Conservation (phyloP, 1,140 invertebrate species). For the Rhopalosiphum maidis region DNA sequence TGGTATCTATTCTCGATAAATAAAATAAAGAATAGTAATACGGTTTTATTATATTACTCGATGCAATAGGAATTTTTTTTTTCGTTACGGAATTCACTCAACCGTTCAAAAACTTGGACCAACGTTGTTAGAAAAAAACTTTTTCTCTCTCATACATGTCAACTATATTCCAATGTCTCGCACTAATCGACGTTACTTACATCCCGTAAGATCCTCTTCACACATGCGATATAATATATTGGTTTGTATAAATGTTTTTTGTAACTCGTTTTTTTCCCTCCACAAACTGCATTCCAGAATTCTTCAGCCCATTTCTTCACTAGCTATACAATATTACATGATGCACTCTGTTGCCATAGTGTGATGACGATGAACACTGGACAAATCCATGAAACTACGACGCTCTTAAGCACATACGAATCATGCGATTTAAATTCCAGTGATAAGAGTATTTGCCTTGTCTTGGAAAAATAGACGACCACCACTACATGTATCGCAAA, state of each 20-base stretch:
- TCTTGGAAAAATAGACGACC: background rate
- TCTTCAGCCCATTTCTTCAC: background rate
- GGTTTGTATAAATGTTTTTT: slow-evolving; percentile 37
- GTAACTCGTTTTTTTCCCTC: slow-evolving; percentile 29
- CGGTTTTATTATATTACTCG: slow-evolving; percentile 21
- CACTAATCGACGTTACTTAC: slow-evolving; percentile 30
- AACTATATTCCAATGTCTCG: background rate
- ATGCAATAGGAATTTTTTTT: background rate
- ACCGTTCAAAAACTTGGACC: slow-evolving; percentile 9
- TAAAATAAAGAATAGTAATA: background rate
- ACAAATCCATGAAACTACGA: slow-evolving; percentile 32
- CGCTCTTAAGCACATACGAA: background rate
- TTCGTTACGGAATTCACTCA: background rate
- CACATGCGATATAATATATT: slow-evolving; percentile 50
- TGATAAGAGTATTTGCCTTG: background rate
- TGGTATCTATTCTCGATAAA: background rate
- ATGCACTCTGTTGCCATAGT: background rate
- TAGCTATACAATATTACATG: background rate
- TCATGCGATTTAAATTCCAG: background rate
- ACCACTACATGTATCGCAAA: background rate
- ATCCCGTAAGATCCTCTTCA: slow-evolving; percentile 36
- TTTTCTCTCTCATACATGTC: slow-evolving; percentile 15
- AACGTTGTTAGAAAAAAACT: background rate
- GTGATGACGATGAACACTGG: background rate
- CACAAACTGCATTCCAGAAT: slow-evolving; percentile 45